Evolutionary conservation across 2,888 invertebrate genomes (phyloP).

Genomic region (Salticus scenicus): DNA sequence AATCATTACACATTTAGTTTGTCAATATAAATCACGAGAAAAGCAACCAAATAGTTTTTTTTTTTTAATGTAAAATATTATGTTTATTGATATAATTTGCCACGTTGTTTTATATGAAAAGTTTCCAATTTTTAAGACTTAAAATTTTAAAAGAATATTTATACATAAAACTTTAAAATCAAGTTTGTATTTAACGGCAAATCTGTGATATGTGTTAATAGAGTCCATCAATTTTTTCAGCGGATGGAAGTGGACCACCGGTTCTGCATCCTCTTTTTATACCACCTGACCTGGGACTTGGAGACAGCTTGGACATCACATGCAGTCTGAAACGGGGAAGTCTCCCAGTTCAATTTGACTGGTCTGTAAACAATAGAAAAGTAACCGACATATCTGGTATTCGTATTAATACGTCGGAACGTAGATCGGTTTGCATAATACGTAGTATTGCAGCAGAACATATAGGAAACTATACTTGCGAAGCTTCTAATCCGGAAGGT

Average conservation of each 20-base stretch:
- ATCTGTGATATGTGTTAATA: too few species aligned
- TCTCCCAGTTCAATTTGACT: slow-evolving; percentile 62
- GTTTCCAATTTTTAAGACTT: too few species aligned
- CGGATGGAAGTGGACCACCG: slow-evolving; percentile 7
- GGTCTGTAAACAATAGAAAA: slow-evolving; percentile 42
- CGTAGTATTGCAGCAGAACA: slow-evolving; percentile 33
- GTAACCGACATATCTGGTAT: neutral
- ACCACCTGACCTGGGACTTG: slow-evolving; percentile 40
- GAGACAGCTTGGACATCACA: slow-evolving; percentile 42
- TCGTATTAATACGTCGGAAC: slow-evolving; percentile 39
- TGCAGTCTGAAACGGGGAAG: slow-evolving; percentile 68
- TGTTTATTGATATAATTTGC: too few species aligned
- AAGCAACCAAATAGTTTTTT: too few species aligned
- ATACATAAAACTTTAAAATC: too few species aligned
- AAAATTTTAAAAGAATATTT: too few species aligned
- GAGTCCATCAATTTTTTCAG: too few species aligned
- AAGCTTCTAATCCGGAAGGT: neutral
- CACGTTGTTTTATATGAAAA: too few species aligned
- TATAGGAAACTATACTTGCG: slow-evolving; percentile 65
- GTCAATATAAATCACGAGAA: too few species aligned
- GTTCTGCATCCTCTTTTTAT: slow-evolving; percentile 47
- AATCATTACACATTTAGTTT: too few species aligned
- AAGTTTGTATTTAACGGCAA: too few species aligned
- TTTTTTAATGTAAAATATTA: too few species aligned
- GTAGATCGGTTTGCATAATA: slow-evolving; percentile 40